Evolutionary conservation across 92 coral and sea anemone genomes (phyloP).

Genomic region (Chrysogorgia sp.): DNA sequence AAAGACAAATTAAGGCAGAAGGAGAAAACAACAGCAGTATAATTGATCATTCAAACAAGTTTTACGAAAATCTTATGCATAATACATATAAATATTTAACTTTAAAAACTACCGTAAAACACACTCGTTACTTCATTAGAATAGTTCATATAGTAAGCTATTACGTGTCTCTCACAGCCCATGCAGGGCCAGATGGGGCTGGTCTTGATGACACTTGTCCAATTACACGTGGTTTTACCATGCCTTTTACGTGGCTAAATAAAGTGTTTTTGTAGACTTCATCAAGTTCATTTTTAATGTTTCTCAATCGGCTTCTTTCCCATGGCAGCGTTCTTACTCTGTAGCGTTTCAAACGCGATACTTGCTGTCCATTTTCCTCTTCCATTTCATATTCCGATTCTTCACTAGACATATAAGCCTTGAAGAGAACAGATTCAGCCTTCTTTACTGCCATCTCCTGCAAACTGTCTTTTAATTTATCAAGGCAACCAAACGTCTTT

Average conservation of each 20-base stretch:
- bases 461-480: background rate
- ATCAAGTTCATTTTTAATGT: constrained; percentile 13
- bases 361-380: constrained; percentile 8
- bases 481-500: constrained; percentile 2
- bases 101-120: no score
- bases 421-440: background rate
- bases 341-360: background rate
- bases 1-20: no score
- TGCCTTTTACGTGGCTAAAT: background rate
- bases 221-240: background rate
- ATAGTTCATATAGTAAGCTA: no score
- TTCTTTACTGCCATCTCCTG: background rate
- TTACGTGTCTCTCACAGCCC: constrained; percentile 6
- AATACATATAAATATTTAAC: no score
- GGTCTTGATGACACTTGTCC: background rate
- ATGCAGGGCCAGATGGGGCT: background rate
- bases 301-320: constrained; percentile 10
- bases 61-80: no score
- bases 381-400: no score
- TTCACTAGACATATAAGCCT: constrained; percentile 4
- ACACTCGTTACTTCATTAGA: no score
- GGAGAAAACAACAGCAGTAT: no score
- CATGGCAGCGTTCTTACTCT: constrained; percentile 20
- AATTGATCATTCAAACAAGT: no score
- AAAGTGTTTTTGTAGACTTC: background rate